Evolutionary conservation across 2,888 invertebrate species (phyloP), one percentile per base, ranked within the genome.

Genomic region (Nomada ruficornis): DNA sequence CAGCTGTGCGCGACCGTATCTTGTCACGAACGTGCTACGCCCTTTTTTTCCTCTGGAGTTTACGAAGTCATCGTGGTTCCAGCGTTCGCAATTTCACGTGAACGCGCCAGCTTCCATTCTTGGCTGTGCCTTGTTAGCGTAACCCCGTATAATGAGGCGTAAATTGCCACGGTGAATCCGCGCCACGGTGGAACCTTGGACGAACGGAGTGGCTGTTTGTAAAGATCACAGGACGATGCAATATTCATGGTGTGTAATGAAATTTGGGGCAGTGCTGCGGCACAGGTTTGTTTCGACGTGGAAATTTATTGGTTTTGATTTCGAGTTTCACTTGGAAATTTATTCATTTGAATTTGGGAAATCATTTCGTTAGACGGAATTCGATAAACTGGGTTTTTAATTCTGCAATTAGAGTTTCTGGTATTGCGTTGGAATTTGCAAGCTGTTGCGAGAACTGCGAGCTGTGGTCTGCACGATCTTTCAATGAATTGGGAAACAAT

Each of bases 81-180:
- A 59, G 68, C 57, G 76, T 59, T 57, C 85, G 84, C 81, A 84
- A 79, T 89, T 85, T 85, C 84, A 68, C 47, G 88, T 81, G 64
- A 81, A 82, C 77, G 71, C 55, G 60, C 57, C 78, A 57, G 59
- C 76, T 79, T 85, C 75, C 72, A 72, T 75, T 77, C 65, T 65
- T 55, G 65, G 64, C 50, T 55, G 74, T 54, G 80, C 74, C 89
- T 89, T 85, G 89, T 90, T 89, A 87, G 80, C 80, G 89, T 82
- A 90, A 87, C 80, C 83, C 50, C 75, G 82, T 74, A 89, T 89
- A 89, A 89, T 89, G 84, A 89, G 75, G 80, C 81, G 86, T 88
- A 86, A 88, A 89, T 89, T 87, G 80, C 77, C 73, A 60, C 44
- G 77, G 64, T 62, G 67, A 54, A 62, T 79, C 65, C 64, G 73